Evolutionary conservation across 1,140 invertebrate species (phyloP).

Genomic region (Drosophila parabipectinata): DNA sequence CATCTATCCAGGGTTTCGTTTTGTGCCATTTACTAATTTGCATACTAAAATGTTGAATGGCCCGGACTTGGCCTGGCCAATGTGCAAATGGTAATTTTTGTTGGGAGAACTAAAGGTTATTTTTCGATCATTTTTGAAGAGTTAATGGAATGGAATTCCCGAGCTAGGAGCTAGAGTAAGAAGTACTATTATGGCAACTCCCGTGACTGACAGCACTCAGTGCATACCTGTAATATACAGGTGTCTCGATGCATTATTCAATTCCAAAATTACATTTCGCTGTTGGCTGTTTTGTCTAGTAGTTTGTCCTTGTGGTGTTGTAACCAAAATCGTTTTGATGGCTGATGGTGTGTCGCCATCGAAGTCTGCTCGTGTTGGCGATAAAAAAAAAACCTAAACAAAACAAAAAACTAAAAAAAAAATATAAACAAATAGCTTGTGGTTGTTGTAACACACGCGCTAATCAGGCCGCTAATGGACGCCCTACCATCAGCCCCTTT

Average conservation of each 20-base stretch:
- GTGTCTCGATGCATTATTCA: constrained; percentile 51
- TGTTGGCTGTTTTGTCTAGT: constrained; percentile 33
- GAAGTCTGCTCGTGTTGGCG: constrained; percentile 63
- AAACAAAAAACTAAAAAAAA: background rate
- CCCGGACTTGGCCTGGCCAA: constrained; percentile 1
- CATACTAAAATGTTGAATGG: constrained; percentile 29
- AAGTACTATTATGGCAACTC: constrained; percentile 24
- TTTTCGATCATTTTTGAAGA: background rate
- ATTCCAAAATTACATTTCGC: constrained; percentile 55
- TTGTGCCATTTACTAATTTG: constrained; percentile 32
- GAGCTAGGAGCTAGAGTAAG: background rate
- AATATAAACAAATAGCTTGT: constrained; percentile 30
- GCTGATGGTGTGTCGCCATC: constrained; percentile 39
- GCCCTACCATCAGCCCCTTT: constrained; percentile 18
- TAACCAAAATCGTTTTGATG: constrained; percentile 62
- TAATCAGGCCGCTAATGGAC: constrained; percentile 62
- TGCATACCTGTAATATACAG: constrained; percentile 19
- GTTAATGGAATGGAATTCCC: background rate
- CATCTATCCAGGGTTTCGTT: background rate
- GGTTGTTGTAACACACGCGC: constrained; percentile 66
- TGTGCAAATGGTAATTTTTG: background rate
- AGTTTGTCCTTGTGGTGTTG: constrained; percentile 62
- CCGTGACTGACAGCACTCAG: constrained; percentile 23
- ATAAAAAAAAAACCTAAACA: constrained; percentile 53
- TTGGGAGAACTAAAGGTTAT: background rate